Evolutionary conservation across 2,888 invertebrate genomes (phyloP).

Genomic region (Thecophora atra): DNA sequence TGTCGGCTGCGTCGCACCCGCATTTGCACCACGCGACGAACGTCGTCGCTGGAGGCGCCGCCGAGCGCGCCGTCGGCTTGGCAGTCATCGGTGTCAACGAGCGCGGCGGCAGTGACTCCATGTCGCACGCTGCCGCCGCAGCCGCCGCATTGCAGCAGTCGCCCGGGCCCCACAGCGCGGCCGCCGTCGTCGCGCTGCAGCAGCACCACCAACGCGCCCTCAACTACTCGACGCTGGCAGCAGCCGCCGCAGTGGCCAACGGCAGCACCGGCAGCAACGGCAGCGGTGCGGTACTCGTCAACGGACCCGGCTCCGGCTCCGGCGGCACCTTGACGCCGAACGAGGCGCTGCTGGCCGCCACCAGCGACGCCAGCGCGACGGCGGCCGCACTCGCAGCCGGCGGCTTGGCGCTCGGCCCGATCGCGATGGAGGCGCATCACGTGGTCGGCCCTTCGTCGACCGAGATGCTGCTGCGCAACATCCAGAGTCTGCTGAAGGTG

Average conservation of each 20-base stretch:
- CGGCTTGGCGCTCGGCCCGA: constrained; percentile 58
- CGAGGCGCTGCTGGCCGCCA: constrained; percentile 57
- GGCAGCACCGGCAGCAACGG: constrained; percentile 54
- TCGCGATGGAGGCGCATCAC: constrained; percentile 63
- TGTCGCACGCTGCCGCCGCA: constrained; percentile 64
- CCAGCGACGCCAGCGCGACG: constrained; percentile 58
- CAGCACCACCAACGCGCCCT: constrained; percentile 72
- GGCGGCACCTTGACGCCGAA: constrained; percentile 60
- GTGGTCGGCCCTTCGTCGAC: constrained; percentile 72
- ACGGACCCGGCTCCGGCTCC: constrained; percentile 51
- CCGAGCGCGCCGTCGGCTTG: constrained; percentile 49
- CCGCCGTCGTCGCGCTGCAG: constrained; percentile 61
- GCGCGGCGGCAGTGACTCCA: constrained; percentile 72
- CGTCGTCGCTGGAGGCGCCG: constrained; percentile 70
- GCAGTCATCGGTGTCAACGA: constrained; percentile 69
- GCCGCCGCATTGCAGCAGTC: constrained; percentile 67
- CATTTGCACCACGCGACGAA: constrained; percentile 50
- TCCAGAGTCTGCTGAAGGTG: constrained; percentile 94
- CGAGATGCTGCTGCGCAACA: constrained; percentile 92
- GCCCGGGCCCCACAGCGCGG: constrained; percentile 48
- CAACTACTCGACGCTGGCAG: constrained; percentile 82
- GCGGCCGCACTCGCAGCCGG: constrained; percentile 61
- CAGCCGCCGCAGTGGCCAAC: constrained; percentile 70
- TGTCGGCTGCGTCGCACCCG: constrained; percentile 59
- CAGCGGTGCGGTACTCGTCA: constrained; percentile 56